Evolutionary conservation across 2,113 vertebrate genomes (phyloP).

Genomic region (Boulengeromyrus knoepffleri): DNA sequence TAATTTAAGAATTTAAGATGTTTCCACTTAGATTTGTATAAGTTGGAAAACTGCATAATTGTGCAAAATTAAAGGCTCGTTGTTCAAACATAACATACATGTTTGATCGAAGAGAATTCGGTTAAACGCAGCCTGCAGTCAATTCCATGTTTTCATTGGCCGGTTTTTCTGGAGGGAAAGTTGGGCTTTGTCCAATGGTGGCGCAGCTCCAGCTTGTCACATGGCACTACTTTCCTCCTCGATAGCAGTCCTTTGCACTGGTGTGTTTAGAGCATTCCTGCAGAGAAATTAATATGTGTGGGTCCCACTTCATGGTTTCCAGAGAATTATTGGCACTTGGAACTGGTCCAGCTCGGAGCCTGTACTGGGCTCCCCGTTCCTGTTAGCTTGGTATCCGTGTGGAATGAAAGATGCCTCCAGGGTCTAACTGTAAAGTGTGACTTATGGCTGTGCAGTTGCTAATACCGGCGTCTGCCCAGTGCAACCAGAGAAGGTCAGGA

Average conservation of each 20-base stretch:
- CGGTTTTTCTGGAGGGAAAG: not conserved
- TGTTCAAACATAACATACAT: not conserved
- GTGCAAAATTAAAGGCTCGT: constrained; percentile 6
- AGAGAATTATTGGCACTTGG: not conserved
- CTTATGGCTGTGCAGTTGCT: not conserved
- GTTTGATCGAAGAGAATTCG: not conserved
- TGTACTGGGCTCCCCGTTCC: not conserved
- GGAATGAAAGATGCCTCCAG: not conserved
- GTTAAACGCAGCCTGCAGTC: not conserved
- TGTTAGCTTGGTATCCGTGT: not conserved
- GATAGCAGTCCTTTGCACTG: not conserved
- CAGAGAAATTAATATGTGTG: not conserved
- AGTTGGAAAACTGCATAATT: constrained; percentile 3
- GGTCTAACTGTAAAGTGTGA: not conserved
- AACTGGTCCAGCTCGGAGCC: not conserved
- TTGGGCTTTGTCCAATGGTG: not conserved
- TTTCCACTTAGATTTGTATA: not conserved
- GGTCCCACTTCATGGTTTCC: not conserved
- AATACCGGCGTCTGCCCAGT: not conserved
- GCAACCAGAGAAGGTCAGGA: constrained; percentile 6
- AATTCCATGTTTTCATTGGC: constrained; percentile 18
- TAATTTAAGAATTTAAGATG: not conserved
- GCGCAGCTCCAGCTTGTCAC: not conserved
- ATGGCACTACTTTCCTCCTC: not conserved
- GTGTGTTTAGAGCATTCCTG: not conserved